These are phyloP conservation scores for Salvelinus fontinalis DNA, from an alignment of 2,113 vertebrate species.

Conservation along the genomic window DNA sequence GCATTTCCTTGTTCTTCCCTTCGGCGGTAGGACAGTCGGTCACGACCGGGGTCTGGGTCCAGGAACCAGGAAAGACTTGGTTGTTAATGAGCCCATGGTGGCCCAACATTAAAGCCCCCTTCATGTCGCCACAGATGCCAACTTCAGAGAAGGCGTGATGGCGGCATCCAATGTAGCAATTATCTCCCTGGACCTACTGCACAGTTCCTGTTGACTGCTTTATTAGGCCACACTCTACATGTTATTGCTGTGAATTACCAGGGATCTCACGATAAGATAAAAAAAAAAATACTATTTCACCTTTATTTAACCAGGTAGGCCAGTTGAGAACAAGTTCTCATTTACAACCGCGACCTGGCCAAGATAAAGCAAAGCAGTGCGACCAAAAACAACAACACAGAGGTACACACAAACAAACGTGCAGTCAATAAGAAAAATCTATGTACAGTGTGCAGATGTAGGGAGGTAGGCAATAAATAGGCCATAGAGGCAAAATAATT, in stretches of 20 bases:
- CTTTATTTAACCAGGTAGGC: no score
- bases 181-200: conserved; percentile 30
- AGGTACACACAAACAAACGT: no score
- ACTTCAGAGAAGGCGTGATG: conserved; percentile 43
- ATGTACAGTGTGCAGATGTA: no score
- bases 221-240: conserved; percentile 12
- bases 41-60: not conserved
- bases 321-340: no score
- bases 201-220: conserved; percentile 51
- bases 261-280: not conserved
- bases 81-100: conserved; percentile 30
- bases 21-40: no score
- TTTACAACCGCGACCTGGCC: no score
- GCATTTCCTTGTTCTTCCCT: not conserved
- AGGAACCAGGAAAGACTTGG: conserved; percentile 32
- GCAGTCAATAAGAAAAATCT: no score
- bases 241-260: not conserved
- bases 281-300: no score
- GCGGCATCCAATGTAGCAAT: conserved; percentile 43
- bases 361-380: no score
- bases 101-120: conserved; percentile 40
- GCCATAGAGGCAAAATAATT: no score
- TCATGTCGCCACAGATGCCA: conserved; percentile 39
- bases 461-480: no score
- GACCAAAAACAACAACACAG: no score